These are phyloP conservation scores for Sesia apiformis DNA, from an alignment of 2,888 invertebrate species.

Conservation along the genomic window DNA sequence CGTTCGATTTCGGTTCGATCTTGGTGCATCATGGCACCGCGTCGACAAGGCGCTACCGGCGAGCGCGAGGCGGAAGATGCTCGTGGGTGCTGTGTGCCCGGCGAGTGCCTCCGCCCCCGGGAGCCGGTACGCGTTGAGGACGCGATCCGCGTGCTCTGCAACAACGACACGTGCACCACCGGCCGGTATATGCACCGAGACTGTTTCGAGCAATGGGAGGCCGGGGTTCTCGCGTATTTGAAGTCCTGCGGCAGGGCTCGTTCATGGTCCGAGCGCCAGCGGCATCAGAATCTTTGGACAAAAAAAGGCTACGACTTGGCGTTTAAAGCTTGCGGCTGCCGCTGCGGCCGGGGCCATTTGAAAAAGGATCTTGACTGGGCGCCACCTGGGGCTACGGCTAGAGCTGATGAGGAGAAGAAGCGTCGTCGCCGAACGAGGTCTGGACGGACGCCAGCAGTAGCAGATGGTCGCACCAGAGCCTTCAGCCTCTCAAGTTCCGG, in stretches of 20 bases:
- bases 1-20: constrained; percentile 59
- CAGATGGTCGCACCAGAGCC: constrained; percentile 78
- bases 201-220: constrained; percentile 97
- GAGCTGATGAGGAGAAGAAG: constrained; percentile 61
- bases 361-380: constrained; percentile 96
- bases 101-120: constrained; percentile 86
- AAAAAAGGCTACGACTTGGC: constrained; percentile 98
- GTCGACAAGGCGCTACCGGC: constrained; percentile 67
- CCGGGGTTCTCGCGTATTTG: constrained; percentile 88
- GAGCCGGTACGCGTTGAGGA: constrained; percentile 79
- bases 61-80: constrained; percentile 65
- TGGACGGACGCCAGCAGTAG: constrained; percentile 44
- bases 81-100: constrained; percentile 87
- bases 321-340: constrained; percentile 95
- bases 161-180: constrained; percentile 91
- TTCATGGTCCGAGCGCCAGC: constrained; percentile 95
- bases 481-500: constrained; percentile 87
- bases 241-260: constrained; percentile 93
- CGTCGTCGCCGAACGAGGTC: constrained; percentile 54
- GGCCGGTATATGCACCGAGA: constrained; percentile 97
- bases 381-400: constrained; percentile 78
- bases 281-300: constrained; percentile 96
- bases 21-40: constrained; percentile 59
- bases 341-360: constrained; percentile 92
- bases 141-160: constrained; percentile 92